phyloP scores from a whole-genome alignment of 2,113 vertebrate genomes.

The Clinocottus analis region DNA sequence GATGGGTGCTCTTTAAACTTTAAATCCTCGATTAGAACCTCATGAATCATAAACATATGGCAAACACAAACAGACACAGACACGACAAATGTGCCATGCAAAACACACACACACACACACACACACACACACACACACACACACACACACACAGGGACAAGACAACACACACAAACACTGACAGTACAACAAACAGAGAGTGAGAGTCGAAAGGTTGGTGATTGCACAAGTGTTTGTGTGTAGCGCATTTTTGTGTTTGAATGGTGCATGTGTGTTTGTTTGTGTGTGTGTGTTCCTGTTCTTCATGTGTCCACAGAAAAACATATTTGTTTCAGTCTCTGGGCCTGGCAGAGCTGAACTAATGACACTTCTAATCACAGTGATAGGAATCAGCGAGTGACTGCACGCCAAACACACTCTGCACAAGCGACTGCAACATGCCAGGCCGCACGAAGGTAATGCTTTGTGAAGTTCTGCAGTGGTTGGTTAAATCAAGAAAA shows the following conservation, averaged over 20 bases:
- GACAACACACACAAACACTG: conserved; percentile 42
- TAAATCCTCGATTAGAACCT: conserved; percentile 46
- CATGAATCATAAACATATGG: conserved; percentile 64
- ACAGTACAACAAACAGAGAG: conserved; percentile 59
- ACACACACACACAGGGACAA: conserved; percentile 5
- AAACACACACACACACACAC: conserved; percentile 20
- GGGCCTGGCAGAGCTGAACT: conserved; percentile 73
- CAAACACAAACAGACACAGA: conserved; percentile 28
- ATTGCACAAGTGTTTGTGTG: conserved; percentile 26
- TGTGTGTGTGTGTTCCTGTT: background rate
- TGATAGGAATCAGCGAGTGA: conserved; percentile 76
- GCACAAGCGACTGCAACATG: conserved; percentile 56
- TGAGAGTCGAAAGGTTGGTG: conserved; percentile 26
- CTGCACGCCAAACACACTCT: conserved; percentile 75
- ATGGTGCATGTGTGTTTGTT: background rate
- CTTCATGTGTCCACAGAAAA: conserved; percentile 58
- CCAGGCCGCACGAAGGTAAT: conserved; percentile 59
- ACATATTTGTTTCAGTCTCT: conserved; percentile 69
- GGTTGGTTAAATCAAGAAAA: conserved; percentile 9
- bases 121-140: conserved; percentile 37
- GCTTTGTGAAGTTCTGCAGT: conserved; percentile 39
- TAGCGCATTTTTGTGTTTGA: conserved; percentile 36
- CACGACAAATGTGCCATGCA: background rate
- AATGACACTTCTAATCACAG: conserved; percentile 76
- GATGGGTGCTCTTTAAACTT: conserved; percentile 31